Evolutionary conservation across 2,888 invertebrate genomes (phyloP), one percentile per base, ranked within the genome.

Genomic region (Melipona bicolor): DNA sequence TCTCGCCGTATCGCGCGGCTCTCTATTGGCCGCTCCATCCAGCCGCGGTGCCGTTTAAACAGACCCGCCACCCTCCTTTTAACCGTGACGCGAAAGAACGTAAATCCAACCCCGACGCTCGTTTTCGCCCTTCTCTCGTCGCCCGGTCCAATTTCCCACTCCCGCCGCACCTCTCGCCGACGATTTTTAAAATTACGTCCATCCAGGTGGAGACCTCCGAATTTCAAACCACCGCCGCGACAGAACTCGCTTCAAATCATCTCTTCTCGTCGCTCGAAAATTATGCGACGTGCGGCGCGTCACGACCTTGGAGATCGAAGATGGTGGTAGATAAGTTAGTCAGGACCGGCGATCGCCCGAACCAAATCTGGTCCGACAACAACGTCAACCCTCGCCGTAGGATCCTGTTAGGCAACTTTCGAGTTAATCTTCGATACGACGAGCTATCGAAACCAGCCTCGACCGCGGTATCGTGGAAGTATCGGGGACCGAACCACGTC

Each of bases 61-160:
- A 74, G 65, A 81, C 56, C 59, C 69, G 50, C 64, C 52, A n/a
- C 19, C 19, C 69, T 27, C 50, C 24, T 19, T 27, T 32, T 13
- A 36, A 2, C 36, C 19, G 43, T 24, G 27, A 4, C 15, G 50
- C 68, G 64, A 79, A 75, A 52, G 56, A 70, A 76, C 43, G 82
- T 69, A 82, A 82, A 83, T 73, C 49, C 59, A 59, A 32, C 27
- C 36, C 43, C 62, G 77, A 65, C 62, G 21, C 52, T 76, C 75
- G 68, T 24, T 32, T 83, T 80, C 76, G 72, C 36, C 72, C 69
- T 70, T 64, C 70, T n/a, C 70, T 43, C 81, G 65, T 50, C 52
- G 82, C 67, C 32, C 43, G 43, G 50, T 78, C 61, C 78, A 83
- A 78, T 83, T 78, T 83, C 62, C 74, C 65, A 62, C 71, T 17